Evolutionary conservation across 2,888 invertebrate genomes (phyloP), one percentile per base, ranked within the genome.

Genomic region (Chymomyza amoena): DNA sequence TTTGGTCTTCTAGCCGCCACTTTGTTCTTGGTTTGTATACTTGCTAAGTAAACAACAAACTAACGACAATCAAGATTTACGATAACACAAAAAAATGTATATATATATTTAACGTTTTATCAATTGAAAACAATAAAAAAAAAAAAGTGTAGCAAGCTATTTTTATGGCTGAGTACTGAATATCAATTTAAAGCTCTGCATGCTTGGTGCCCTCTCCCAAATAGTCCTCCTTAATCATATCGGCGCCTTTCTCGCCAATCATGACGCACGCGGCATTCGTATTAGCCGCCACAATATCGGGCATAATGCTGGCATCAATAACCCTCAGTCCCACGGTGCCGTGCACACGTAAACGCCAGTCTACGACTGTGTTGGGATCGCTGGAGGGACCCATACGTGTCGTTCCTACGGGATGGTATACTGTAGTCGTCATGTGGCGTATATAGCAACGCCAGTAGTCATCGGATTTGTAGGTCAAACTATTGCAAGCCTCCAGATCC

Each of bases 391-490:
- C 95, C 95, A 95, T 95, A 89, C 93, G 94, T 0, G 92, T 92
- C 0, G 94, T 94, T 62, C 96, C 93, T 2, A 93, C 93, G 0
- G 96, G 96, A 91, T 96, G 96, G 81, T 95, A 96, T 54, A 96
- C 93, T 0, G 97, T 97, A 76, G 95, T 95, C 1, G 94, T 93
- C 87, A 95, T 95, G 87, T 97, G 96, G 39, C 96, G 93, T 36
- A 96, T 93, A 75, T 95, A 94, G 87, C 97, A 97, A 84, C 96
- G 96, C 96, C 97, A 97, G 87, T 97, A 97, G 62, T 96, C 96
- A 88, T 97, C 96, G 13, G 95, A 94, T 79, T 95, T 94, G 65
- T 95, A 93, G 0, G 92, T 91, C 69, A 94, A 93, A 13, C 94
- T 93, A 69, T 95, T 94, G 86, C 97, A 97, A 0, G 96, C 96